phyloP scores from a whole-genome alignment of 2,888 invertebrate species.

The Odontothrips loti region DNA sequence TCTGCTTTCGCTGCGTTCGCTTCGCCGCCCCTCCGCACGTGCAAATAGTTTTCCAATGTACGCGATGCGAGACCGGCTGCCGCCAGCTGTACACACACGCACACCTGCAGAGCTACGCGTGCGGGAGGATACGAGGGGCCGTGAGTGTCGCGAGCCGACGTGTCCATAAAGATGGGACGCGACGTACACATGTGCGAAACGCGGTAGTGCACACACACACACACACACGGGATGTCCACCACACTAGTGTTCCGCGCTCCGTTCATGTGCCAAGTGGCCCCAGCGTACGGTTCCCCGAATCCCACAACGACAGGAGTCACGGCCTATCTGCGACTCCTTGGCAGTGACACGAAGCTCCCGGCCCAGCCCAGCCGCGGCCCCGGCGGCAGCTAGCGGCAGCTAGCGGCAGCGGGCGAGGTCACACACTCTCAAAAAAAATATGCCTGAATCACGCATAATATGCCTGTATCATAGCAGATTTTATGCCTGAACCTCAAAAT shows the following conservation, averaged over 20 bases:
- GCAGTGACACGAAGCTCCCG: too few relatives aligned
- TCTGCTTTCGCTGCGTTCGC: background rate
- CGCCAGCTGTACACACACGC: background rate
- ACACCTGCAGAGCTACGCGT: background rate
- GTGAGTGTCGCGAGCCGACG: background rate
- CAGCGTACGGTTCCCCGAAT: background rate
- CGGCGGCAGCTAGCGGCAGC: too few relatives aligned
- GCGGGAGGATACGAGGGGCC: background rate
- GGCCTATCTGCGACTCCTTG: too few relatives aligned
- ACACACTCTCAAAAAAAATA: too few relatives aligned
- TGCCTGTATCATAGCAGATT: too few relatives aligned
- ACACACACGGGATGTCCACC: background rate
- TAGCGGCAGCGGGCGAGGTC: too few relatives aligned
- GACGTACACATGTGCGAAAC: background rate
- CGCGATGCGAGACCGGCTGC: background rate
- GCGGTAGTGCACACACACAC: background rate
- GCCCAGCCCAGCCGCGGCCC: too few relatives aligned
- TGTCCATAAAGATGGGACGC: background rate
- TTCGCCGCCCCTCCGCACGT: background rate
- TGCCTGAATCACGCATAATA: too few relatives aligned
- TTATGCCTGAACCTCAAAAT: too few relatives aligned
- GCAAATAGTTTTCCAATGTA: background rate
- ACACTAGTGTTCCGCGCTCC: background rate
- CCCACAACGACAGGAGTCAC: too few relatives aligned
- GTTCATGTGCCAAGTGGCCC: too few relatives aligned